Base-by-base conservation (phyloP, 2,113 vertebrate species). In the Ornithorhynchus anatinus region DNA sequence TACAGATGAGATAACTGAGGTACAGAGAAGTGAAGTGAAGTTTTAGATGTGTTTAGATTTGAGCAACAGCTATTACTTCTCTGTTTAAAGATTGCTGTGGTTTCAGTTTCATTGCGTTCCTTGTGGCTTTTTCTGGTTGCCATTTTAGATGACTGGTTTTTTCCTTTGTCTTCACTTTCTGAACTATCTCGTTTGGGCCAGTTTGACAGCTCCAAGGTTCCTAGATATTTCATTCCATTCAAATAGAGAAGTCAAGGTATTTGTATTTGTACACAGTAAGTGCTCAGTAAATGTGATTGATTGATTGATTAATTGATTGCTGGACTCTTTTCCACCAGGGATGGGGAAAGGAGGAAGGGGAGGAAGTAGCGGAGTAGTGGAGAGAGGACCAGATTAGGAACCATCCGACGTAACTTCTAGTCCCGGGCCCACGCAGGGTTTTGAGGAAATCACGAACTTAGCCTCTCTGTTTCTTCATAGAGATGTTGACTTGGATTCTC, bases 51-150 rank as follows among this genome's bases (percentile, higher is more conserved):
- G 59, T 33, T 73, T 72, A 76, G 57, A 66, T 69, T 69, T 29
- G 69, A 36, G 52, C 75, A 66, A 16, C 50, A 56, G 37, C 68
- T 69, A 77, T 69, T 85, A 86, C 86, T 87, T 91, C 82, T 89
- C 74, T 72, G 66, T 90, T 89, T 86, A 84, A 62, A 81, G 78
- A 81, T 72, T 80, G 57, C 69, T 85, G 82, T 88, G 82, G 85
- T 87, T 88, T 88, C 81, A 59, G 81, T 91, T 85, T 89, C 90
- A 79, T 79, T 87, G 79, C 59, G 74, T 88, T 82, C 82, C 89
- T 84, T 79, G 82, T 84, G 88, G 52, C 54, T 79, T 80, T 79
- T 37, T 85, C 86, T 57, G 64, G 65, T 86, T 88, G 65, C 73
- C 72, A 72, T 85, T 65, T 89, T 88, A 77, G 74, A 74, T 83